Percentiles rank a stretch among this genome's conserved stretches.
Conservation (phyloP, 2,888 invertebrate genomes). For the Flabesymbios commensalis region DNA sequence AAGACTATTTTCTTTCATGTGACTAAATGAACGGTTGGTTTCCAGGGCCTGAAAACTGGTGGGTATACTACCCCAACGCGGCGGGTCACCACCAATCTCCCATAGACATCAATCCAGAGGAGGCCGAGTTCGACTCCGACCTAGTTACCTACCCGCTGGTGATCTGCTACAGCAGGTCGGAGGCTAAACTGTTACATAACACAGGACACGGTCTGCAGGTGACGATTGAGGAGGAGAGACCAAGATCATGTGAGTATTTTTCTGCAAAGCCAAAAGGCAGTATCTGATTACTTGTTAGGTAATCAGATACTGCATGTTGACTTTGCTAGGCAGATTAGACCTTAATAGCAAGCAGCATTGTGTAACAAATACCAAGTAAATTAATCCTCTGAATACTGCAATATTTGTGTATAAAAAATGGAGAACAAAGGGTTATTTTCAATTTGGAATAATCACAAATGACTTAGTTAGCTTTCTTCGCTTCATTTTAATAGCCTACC, state of each 20-base stretch:
- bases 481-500: no score
- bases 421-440: no score
- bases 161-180: background rate
- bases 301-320: no score
- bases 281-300: no score
- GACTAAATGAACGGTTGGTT: background rate
- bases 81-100: conserved; percentile 9
- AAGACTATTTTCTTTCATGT: background rate
- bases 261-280: no score
- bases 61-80: conserved; percentile 11
- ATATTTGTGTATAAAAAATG: no score
- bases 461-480: no score
- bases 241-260: conserved; percentile 2
- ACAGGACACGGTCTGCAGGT: conserved; percentile 1
- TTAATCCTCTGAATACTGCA: no score
- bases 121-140: conserved; percentile 10
- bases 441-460: no score
- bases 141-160: conserved; percentile 1
- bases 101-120: conserved; percentile 16
- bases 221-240: background rate
- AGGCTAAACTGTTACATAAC: background rate
- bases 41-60: conserved; percentile 17
- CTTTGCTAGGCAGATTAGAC: no score
- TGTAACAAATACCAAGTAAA: no score
- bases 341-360: no score